Evolutionary conservation across 2,888 invertebrate species (phyloP).

Genomic region (Imbricaverruca yamaguchii): DNA sequence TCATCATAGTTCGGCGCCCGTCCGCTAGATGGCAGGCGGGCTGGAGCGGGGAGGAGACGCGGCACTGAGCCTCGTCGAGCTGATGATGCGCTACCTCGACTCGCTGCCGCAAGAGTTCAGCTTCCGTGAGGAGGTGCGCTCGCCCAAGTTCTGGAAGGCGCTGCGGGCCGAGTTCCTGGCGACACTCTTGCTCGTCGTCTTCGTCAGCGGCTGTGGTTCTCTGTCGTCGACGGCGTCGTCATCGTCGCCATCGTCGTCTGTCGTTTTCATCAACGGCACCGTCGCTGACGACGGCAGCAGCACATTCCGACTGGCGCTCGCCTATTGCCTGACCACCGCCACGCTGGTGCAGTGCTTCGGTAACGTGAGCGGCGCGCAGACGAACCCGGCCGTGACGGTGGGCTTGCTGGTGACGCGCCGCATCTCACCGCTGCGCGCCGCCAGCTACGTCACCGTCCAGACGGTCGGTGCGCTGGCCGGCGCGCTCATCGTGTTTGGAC

Average conservation of each 20-base stretch:
- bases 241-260: no score
- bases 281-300: conserved; percentile 15
- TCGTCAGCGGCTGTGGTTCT: conserved; percentile 12
- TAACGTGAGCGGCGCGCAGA: conserved; percentile 41
- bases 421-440: conserved; percentile 33
- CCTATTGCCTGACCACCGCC: conserved; percentile 40
- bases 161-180: conserved; percentile 42
- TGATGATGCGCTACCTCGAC: conserved; percentile 19
- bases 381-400: conserved; percentile 43
- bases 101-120: conserved; percentile 12
- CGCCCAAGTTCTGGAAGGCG: conserved; percentile 40
- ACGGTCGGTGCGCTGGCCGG: conserved; percentile 35
- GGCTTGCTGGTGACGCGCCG: conserved; percentile 35
- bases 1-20: no score
- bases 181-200: conserved; percentile 38
- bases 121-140: background rate
- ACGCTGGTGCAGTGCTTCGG: conserved; percentile 42
- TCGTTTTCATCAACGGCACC: no score
- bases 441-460: conserved; percentile 34
- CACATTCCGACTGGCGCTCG: conserved; percentile 30
- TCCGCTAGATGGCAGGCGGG: conserved; percentile 8
- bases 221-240: no score
- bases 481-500: conserved; percentile 34
- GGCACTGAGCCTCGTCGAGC: background rate
- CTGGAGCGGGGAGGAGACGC: background rate